Conservation (phyloP, 2,888 invertebrate genomes). For the Parnassius glacialis region DNA sequence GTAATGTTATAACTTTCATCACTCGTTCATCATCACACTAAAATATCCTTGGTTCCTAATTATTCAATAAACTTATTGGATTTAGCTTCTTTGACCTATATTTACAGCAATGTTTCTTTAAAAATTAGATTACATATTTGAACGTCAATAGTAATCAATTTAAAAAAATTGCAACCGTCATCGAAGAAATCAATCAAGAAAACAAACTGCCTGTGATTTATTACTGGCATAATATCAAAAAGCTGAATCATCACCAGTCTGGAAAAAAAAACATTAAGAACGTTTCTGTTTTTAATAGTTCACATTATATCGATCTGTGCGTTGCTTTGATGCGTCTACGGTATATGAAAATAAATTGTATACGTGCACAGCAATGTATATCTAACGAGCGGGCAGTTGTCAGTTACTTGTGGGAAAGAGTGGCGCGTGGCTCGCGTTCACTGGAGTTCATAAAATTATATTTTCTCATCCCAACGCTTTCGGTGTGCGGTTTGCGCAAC, state of each 20-base stretch:
- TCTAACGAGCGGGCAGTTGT: constrained; percentile 72
- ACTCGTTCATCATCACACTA: too few species aligned
- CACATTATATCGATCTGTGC: constrained; percentile 36
- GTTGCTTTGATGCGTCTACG: constrained; percentile 51
- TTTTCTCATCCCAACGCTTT: constrained; percentile 36
- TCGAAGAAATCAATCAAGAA: constrained; percentile 8
- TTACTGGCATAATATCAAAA: constrained; percentile 46
- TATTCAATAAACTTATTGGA: too few species aligned
- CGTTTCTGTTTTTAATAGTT: constrained; percentile 20
- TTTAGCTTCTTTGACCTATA: too few species aligned
- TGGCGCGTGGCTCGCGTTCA: constrained; percentile 46
- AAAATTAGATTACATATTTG: too few species aligned
- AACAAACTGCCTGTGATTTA: constrained; percentile 25
- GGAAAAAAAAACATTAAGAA: constrained; percentile 35
- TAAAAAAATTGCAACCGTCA: too few species aligned
- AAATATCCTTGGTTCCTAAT: too few species aligned
- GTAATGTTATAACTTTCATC: too few species aligned
- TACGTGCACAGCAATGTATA: constrained; percentile 62
- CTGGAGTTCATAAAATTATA: constrained; percentile 54
- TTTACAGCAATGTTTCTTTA: too few species aligned
- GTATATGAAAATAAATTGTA: constrained; percentile 74
- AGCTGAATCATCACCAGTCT: constrained; percentile 42
- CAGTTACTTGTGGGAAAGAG: constrained; percentile 64
- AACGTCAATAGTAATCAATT: too few species aligned
- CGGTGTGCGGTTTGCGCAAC: constrained; percentile 46